Evolutionary conservation across 2,888 invertebrate species (phyloP), one percentile per base, ranked within the genome.

Genomic region (Cataglyphis altisquamis): DNA sequence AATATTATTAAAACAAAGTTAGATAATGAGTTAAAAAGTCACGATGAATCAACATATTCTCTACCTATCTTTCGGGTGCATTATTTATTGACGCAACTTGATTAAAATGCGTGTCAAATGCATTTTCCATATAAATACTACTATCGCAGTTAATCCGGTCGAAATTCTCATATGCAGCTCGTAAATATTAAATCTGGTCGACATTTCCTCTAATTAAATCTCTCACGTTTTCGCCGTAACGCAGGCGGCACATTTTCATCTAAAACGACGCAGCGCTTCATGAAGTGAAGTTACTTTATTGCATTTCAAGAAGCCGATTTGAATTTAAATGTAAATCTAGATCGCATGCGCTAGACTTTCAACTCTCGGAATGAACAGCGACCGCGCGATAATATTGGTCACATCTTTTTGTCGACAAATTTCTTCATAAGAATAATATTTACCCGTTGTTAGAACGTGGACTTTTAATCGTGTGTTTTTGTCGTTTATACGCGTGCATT

Each of bases 301-400:
- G 45, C 72, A 72, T 80, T 78, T 78, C 78, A 80, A 80, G 72
- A 80, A 80, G 72, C 78, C 78, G 60, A 80, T 80, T 80, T 80
- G 72, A 80, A 80, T 80, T 80, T 80, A 80, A 80, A 80, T 80
- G 72, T 80, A 80, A 78, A 80, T 80, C 78, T 62, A 60, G 78
- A 70, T n/a, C 45, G 41, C 18, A 36, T 32, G 63, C 48, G 21
- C 60, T 60, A 62, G 45, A 72, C 25, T 60, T 72, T 18, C 72
- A 36, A 36, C 32, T 45, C 18, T 25, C 60, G 62, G 78, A 80
- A 80, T 72, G 72, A 72, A 80, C 60, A 32, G 12, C 72, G 45
- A 72, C 60, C 45, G 72, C 25, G 60, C 15, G 60, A 72, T 80
- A 80, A 80, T 57, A 41, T 15, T 55, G 60, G 41, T 36, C 45